phyloP scores from a whole-genome alignment of 1,140 invertebrate species.

The Eumeta japonica region DNA sequence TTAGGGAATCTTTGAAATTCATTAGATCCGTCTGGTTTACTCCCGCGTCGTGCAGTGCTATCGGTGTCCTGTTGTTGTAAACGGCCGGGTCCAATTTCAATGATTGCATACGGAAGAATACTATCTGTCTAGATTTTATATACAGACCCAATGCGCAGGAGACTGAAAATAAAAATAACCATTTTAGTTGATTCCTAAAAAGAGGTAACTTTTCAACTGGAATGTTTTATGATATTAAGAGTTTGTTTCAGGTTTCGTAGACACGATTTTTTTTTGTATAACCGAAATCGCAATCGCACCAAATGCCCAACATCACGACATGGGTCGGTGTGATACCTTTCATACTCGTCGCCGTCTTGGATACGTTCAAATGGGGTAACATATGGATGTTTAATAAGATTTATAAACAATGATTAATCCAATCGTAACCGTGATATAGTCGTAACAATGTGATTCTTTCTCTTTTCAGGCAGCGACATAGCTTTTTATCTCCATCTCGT shows the following conservation, averaged over 20 bases:
- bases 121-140: slow-evolving; percentile 65
- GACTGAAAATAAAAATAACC: slow-evolving; percentile 37
- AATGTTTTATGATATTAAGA: too few species aligned
- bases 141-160: slow-evolving; percentile 68
- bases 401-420: background rate
- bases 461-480: slow-evolving; percentile 61
- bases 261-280: too few species aligned
- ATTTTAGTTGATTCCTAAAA: too few species aligned
- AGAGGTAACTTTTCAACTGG: too few species aligned
- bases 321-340: slow-evolving; percentile 76
- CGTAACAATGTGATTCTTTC: too few species aligned
- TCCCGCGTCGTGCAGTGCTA: slow-evolving; percentile 51
- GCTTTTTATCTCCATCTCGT: slow-evolving; percentile 68
- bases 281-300: too few species aligned
- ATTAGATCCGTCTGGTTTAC: slow-evolving; percentile 36
- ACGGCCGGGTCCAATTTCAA: slow-evolving; percentile 59
- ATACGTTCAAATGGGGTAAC: slow-evolving; percentile 70
- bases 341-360: slow-evolving; percentile 66
- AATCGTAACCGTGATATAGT: too few species aligned
- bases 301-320: slow-evolving; percentile 72
- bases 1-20: slow-evolving; percentile 41
- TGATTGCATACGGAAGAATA: slow-evolving; percentile 63
- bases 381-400: slow-evolving; percentile 9
- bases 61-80: slow-evolving; percentile 51
- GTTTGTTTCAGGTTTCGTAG: too few species aligned